Evolutionary conservation across 2,113 vertebrate species (phyloP), one percentile per base, ranked within the genome.

Genomic region (Okapia johnstoni): DNA sequence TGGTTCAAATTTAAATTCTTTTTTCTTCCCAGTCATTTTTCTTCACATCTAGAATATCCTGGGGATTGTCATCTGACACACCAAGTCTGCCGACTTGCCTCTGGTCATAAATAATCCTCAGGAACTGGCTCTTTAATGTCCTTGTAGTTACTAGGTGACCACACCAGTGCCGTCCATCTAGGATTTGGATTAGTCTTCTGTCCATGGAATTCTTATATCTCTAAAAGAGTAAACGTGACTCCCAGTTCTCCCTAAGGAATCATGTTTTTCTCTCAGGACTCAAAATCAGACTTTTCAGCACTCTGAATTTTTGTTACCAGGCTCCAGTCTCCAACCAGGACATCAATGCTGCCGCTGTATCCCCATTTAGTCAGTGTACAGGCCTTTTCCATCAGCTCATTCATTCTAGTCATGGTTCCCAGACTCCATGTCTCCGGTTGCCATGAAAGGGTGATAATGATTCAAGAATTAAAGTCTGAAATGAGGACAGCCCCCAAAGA

Each of bases 351-450:
- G 46, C n/a, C 26, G 6, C 73, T 55, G 9, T 60, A n/a, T 43
- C 63, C 73, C 84, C 48, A 93, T 91, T 97, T 70, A 84, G 40
- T 83, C 81, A 60, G 40, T 87, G 8, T 55, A 63, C 30, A 94
- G 17, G 36, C 83, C 80, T 94, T 97, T 90, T 13, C 55, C 92
- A 86, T 90, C 73, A 90, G 84, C 33, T 81, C 61, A 80, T 73
- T 94, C 60, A 80, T 23, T 90, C 61, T 58, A 43, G 36, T 86
- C 89, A 94, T 92, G 28, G 83, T 96, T 97, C 89, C 83, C 95
- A 98, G 94, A 95, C 95, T 97, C 26, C 60, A 95, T 48, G 94
- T 96, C 96, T 98, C 94, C 90, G 88, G 96, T 97, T 98, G 61
- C 95, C 84, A 96, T 36, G 63, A 63, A 16, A 97, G 12, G 15